Evolutionary conservation across 2,113 vertebrate genomes (phyloP).

Genomic region (Reinhardtius hippoglossoides): DNA sequence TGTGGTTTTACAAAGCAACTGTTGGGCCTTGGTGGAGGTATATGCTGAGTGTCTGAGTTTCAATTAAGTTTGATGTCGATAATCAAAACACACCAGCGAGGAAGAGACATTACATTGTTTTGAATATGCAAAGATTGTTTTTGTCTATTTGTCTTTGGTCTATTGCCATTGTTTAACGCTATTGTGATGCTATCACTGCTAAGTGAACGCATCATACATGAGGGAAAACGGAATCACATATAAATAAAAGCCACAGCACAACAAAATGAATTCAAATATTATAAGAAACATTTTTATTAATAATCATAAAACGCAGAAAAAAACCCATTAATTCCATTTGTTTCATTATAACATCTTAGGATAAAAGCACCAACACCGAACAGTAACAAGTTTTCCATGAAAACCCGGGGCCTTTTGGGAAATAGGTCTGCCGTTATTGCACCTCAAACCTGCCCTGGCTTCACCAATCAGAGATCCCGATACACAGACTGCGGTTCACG

Average conservation of each 20-base stretch:
- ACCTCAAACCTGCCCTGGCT: slow-evolving; percentile 79
- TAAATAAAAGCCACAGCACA: slow-evolving; percentile 18
- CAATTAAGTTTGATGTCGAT: no score
- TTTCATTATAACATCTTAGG: slow-evolving; percentile 77
- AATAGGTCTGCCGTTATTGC: slow-evolving; percentile 80
- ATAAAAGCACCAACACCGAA: slow-evolving; percentile 85
- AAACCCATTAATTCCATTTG: slow-evolving; percentile 73
- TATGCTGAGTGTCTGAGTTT: no score
- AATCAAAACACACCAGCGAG: no score
- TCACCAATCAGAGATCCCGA: slow-evolving; percentile 56
- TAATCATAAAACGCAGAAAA: slow-evolving; percentile 79
- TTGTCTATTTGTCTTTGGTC: no score
- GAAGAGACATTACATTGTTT: no score
- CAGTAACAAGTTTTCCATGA: slow-evolving; percentile 72
- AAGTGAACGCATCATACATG: background rate
- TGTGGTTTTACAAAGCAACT: no score
- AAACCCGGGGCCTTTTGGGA: slow-evolving; percentile 68
- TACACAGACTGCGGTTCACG: slow-evolving; percentile 24
- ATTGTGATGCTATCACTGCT: no score
- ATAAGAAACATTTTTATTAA: slow-evolving; percentile 84
- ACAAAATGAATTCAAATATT: slow-evolving; percentile 57
- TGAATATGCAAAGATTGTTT: no score
- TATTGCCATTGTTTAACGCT: no score
- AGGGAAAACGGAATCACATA: background rate
- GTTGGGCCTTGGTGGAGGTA: no score